phyloP scores from a whole-genome alignment of 2,113 vertebrate genomes.

The Hyperoodon ampullatus region DNA sequence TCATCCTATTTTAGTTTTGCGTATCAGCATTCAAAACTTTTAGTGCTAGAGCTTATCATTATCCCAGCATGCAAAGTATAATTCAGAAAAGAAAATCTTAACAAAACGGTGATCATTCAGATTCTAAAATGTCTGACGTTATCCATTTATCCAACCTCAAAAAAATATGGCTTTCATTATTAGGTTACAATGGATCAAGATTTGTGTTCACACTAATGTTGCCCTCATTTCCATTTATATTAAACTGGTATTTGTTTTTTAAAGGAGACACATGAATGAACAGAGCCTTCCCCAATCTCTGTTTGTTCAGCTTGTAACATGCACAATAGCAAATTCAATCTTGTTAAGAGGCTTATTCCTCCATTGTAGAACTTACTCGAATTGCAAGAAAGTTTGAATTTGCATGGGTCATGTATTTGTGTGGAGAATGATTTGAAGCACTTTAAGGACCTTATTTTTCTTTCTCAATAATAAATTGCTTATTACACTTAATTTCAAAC shows the following conservation, averaged over 20 bases:
- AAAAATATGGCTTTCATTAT: conserved; percentile 85
- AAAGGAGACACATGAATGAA: conserved; percentile 85
- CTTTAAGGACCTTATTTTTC: conserved; percentile 46
- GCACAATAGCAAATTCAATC: conserved; percentile 87
- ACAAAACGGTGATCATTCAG: conserved; percentile 70
- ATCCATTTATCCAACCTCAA: conserved; percentile 83
- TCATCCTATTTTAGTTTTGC: neutral
- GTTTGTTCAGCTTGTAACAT: conserved; percentile 89
- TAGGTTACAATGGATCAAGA: conserved; percentile 89
- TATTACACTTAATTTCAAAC: conserved; percentile 71
- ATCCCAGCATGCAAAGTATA: conserved; percentile 61
- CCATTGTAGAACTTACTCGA: conserved; percentile 81
- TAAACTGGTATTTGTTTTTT: conserved; percentile 90
- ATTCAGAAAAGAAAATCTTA: conserved; percentile 72
- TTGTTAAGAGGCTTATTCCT: conserved; percentile 87
- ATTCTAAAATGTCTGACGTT: conserved; percentile 76
- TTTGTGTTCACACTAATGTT: conserved; percentile 85
- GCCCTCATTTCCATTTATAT: conserved; percentile 92
- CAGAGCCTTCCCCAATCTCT: conserved; percentile 87
- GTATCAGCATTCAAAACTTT: conserved; percentile 42
- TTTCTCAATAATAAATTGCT: conserved; percentile 73
- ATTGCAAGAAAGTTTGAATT: conserved; percentile 84
- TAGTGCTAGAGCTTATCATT: conserved; percentile 57
- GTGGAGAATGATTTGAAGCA: conserved; percentile 49
- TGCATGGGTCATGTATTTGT: conserved; percentile 65